Conservation (phyloP, 2,888 invertebrate genomes). For the Glaucopsyche alexis region DNA sequence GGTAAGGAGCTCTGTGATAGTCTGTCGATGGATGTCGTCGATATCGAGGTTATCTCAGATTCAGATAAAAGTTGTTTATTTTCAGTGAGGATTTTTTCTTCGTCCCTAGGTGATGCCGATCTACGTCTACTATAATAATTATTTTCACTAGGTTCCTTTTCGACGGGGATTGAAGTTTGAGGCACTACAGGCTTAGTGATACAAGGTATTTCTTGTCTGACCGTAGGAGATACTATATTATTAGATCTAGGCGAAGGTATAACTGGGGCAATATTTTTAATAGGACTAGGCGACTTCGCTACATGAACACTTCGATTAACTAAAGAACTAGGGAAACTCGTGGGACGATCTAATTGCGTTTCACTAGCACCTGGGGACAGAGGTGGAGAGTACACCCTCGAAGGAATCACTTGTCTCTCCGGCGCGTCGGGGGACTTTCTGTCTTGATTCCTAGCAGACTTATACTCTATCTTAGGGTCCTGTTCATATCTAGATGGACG, state of each 20-base stretch:
- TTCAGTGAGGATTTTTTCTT: slow-evolving; percentile 39
- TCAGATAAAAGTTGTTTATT: slow-evolving; percentile 37
- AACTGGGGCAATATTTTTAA: slow-evolving; percentile 58
- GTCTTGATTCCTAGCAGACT: slow-evolving; percentile 60
- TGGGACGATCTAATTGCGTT: slow-evolving; percentile 67
- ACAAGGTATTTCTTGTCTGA: slow-evolving; percentile 54
- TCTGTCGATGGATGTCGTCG: slow-evolving; percentile 51
- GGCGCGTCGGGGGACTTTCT: slow-evolving; percentile 64
- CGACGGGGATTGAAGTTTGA: slow-evolving; percentile 46
- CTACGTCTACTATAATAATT: slow-evolving; percentile 39
- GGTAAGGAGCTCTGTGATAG: slow-evolving; percentile 42
- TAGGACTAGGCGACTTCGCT: slow-evolving; percentile 71
- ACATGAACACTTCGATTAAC: slow-evolving; percentile 59
- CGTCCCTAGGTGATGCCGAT: slow-evolving; percentile 53
- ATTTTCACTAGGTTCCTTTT: slow-evolving; percentile 49
- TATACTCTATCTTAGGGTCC: slow-evolving; percentile 61
- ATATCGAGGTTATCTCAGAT: slow-evolving; percentile 36
- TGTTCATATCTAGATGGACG: slow-evolving; percentile 74
- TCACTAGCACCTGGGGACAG: slow-evolving; percentile 81
- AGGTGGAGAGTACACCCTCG: slow-evolving; percentile 75
- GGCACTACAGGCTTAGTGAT: slow-evolving; percentile 42
- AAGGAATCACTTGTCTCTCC: slow-evolving; percentile 66
- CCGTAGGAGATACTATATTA: slow-evolving; percentile 50
- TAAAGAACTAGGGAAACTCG: slow-evolving; percentile 65
- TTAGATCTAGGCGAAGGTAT: slow-evolving; percentile 57